phyloP scores from a whole-genome alignment of 1,140 invertebrate genomes.

The Drosophila prosaltans region DNA sequence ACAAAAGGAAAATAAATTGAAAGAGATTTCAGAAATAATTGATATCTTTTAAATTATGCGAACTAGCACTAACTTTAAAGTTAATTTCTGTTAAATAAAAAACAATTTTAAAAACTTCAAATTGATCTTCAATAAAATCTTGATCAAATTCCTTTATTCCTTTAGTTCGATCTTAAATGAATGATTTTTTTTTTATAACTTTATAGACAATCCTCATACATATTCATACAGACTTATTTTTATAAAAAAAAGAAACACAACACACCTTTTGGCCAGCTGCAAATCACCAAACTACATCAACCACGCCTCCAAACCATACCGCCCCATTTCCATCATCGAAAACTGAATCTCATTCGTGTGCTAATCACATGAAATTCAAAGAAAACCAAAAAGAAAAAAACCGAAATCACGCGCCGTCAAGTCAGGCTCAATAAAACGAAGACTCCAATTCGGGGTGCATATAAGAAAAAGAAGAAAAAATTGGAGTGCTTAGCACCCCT shows the following conservation, averaged over 20 bases:
- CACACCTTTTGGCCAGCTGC: slow-evolving; percentile 42
- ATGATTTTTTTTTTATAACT: background rate
- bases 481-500: slow-evolving; percentile 65
- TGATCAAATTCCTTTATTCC: background rate
- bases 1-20: too few relatives aligned
- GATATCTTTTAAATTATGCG: too few relatives aligned
- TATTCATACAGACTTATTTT: slow-evolving; percentile 31
- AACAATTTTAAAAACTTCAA: too few relatives aligned
- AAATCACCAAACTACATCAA: slow-evolving; percentile 34
- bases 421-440: slow-evolving; percentile 50
- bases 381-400: slow-evolving; percentile 24
- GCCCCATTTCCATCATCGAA: slow-evolving; percentile 31
- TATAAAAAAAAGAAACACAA: background rate
- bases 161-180: background rate
- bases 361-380: slow-evolving; percentile 77
- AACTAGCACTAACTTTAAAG: too few relatives aligned
- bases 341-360: slow-evolving; percentile 62
- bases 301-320: slow-evolving; percentile 52
- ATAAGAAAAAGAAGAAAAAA: slow-evolving; percentile 22
- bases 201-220: slow-evolving; percentile 21
- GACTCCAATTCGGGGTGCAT: slow-evolving; percentile 11
- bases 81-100: too few relatives aligned
- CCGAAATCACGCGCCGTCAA: slow-evolving; percentile 66
- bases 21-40: too few relatives aligned
- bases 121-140: background rate